Conservation (phyloP, 2,113 vertebrate species). For the Ornithorhynchus anatinus region DNA sequence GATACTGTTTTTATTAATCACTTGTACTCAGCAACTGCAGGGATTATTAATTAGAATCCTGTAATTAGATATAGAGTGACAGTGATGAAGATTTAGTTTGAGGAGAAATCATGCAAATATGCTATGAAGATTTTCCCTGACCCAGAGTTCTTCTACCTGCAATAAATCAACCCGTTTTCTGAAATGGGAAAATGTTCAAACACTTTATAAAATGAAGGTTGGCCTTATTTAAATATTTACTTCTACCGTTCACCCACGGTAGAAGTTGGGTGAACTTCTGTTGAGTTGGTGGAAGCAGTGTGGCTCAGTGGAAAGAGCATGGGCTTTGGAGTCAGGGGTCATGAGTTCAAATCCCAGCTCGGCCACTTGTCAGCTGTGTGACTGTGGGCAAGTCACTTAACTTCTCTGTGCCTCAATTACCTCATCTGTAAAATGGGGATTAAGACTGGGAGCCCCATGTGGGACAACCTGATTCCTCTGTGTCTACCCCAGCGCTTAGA, state of each 20-base stretch:
- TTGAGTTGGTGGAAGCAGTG: no score
- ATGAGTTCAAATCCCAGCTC: no score
- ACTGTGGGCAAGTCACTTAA: no score
- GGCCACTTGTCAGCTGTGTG: no score
- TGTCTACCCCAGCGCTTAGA: no score
- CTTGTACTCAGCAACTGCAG: conserved; percentile 22
- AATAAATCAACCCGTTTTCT: conserved; percentile 9
- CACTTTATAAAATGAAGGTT: conserved; percentile 5
- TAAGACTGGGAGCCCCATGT: no score
- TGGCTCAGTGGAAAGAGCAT: no score
- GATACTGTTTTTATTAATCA: conserved; percentile 35
- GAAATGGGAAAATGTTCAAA: conserved; percentile 3
- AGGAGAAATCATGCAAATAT: conserved; percentile 7
- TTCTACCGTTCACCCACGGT: neutral
- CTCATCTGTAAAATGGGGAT: no score
- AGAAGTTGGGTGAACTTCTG: no score
- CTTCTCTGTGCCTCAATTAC: no score
- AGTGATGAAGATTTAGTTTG: conserved; percentile 24
- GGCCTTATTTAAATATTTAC: neutral
- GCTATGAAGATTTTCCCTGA: neutral
- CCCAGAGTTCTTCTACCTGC: neutral
- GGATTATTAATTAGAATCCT: conserved; percentile 27
- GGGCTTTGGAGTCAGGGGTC: no score
- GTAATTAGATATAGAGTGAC: conserved; percentile 25
- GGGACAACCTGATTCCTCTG: no score